A percentile compares a stretch with the other conserved stretches of the same genome.
Evolutionary conservation across 2,888 invertebrate genomes (phyloP).

Genomic region (Epistrophe grossulariae): DNA sequence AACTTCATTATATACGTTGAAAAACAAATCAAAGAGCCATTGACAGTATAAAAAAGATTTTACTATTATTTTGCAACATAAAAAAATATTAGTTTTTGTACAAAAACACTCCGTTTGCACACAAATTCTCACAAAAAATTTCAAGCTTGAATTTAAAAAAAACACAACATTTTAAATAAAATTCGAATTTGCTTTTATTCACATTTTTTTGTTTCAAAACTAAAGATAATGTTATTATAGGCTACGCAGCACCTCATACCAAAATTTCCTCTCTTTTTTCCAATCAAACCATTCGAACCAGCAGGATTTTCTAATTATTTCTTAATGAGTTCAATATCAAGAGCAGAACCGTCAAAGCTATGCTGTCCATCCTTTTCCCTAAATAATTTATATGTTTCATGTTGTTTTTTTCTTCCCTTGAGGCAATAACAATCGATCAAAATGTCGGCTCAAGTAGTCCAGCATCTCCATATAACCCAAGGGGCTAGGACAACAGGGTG

Average conservation of each 20-base stretch:
- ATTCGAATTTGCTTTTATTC: too few relatives aligned
- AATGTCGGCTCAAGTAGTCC: constrained; percentile 75
- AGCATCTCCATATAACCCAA: constrained; percentile 70
- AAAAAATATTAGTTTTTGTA: too few relatives aligned
- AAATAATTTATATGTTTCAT: constrained; percentile 72
- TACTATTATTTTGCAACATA: too few relatives aligned
- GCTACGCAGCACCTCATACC: neutral
- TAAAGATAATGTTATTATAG: neutral
- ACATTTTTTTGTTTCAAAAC: neutral
- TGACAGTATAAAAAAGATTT: too few relatives aligned
- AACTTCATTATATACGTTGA: too few relatives aligned
- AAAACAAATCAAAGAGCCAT: too few relatives aligned
- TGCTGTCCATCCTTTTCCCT: constrained; percentile 54
- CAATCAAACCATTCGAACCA: constrained; percentile 50
- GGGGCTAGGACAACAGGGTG: constrained; percentile 50
- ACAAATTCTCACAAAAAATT: too few relatives aligned
- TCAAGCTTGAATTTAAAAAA: too few relatives aligned
- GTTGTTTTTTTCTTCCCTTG: constrained; percentile 40
- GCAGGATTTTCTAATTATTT: constrained; percentile 74
- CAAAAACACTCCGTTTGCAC: too few relatives aligned
- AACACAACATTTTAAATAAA: too few relatives aligned
- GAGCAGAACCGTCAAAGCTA: constrained; percentile 56
- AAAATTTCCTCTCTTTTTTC: constrained; percentile 35
- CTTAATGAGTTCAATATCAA: constrained; percentile 75
- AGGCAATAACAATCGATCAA: constrained; percentile 75